phyloP scores from a whole-genome alignment of 1,140 invertebrate genomes.

The Chlorops oryzae region DNA sequence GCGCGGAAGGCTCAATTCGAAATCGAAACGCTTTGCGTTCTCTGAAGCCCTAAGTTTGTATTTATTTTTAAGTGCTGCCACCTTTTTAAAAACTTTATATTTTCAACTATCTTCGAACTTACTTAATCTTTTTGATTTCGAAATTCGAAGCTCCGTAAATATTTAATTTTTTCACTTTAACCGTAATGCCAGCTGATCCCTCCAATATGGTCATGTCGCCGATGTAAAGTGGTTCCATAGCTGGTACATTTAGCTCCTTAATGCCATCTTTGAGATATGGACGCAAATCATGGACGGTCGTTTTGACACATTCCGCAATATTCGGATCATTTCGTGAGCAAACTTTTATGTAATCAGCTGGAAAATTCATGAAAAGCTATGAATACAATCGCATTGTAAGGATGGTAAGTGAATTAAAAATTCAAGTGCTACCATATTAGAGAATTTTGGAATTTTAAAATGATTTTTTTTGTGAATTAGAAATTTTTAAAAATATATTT shows the following conservation, averaged over 20 bases:
- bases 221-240: constrained; percentile 57
- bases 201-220: constrained; percentile 55
- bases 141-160: constrained; percentile 59
- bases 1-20: constrained; percentile 53
- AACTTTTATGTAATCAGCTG: constrained; percentile 58
- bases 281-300: constrained; percentile 51
- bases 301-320: constrained; percentile 52
- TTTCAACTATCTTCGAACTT: constrained; percentile 41
- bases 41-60: constrained; percentile 53
- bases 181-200: constrained; percentile 49
- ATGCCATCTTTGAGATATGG: constrained; percentile 50
- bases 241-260: constrained; percentile 56
- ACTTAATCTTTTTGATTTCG: constrained; percentile 53
- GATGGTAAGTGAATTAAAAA: too few relatives aligned
- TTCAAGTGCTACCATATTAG: too few relatives aligned
- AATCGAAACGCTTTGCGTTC: constrained; percentile 47
- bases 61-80: neutral
- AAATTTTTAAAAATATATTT: too few relatives aligned
- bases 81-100: constrained; percentile 49
- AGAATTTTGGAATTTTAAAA: too few relatives aligned
- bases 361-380: too few relatives aligned
- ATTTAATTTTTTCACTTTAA: constrained; percentile 53
- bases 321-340: constrained; percentile 55
- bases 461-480: too few relatives aligned
- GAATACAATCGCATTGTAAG: too few relatives aligned